These are phyloP conservation scores for Scaptomyza flava DNA, from an alignment of 2,888 invertebrate species.

Conservation along the genomic window DNA sequence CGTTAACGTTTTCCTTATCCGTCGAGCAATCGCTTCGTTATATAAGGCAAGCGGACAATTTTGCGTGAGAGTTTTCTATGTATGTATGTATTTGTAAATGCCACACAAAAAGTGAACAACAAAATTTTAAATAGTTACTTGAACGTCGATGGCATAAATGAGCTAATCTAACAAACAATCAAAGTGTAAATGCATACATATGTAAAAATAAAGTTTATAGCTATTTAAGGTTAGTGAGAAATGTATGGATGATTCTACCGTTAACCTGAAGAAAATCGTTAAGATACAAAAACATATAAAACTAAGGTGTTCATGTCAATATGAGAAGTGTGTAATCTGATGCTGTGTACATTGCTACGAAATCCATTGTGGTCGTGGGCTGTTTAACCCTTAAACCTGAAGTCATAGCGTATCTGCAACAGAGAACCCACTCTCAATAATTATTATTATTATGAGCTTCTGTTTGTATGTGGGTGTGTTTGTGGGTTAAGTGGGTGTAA, in stretches of 20 bases:
- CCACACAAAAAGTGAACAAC: constrained; percentile 39
- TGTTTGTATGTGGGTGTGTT: constrained; percentile 13
- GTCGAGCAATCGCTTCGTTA: constrained; percentile 35
- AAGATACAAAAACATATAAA: not conserved
- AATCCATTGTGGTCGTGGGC: constrained; percentile 20
- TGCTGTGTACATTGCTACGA: not conserved
- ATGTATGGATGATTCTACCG: not conserved
- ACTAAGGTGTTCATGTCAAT: not conserved
- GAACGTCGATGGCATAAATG: no score
- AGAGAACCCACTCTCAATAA: constrained; percentile 7
- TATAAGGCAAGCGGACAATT: constrained; percentile 40
- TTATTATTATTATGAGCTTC: not conserved
- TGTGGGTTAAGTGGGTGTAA: constrained; percentile 4
- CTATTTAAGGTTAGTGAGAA: not conserved
- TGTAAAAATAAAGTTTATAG: not conserved
- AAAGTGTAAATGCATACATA: no score
- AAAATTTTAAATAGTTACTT: not conserved
- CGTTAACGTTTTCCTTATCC: constrained; percentile 1
- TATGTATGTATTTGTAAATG: constrained; percentile 15
- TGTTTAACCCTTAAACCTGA: not conserved
- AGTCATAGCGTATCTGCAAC: no score
- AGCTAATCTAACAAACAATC: no score
- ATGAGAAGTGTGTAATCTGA: not conserved
- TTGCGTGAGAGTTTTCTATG: constrained; percentile 28
- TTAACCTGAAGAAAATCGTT: constrained; percentile 22